Evolutionary conservation across 2,888 invertebrate species (phyloP).

Genomic region (Achlya flavicornis): DNA sequence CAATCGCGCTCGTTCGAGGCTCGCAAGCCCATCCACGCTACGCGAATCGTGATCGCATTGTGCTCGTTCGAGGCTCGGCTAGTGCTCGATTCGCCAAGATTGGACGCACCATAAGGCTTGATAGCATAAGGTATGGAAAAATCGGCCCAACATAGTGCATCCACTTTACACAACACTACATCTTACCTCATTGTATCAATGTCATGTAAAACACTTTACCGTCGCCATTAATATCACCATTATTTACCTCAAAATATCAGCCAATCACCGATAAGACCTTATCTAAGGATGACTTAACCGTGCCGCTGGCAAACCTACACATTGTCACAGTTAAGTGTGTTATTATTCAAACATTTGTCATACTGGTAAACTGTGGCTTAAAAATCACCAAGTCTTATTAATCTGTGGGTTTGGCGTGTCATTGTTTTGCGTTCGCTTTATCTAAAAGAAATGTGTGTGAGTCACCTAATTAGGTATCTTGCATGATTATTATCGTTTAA

Average conservation of each 20-base stretch:
- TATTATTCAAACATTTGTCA: neutral
- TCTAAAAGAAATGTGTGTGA: neutral
- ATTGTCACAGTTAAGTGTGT: neutral
- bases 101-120: too few species aligned
- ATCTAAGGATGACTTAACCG: neutral
- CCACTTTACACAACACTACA: neutral
- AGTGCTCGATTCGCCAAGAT: too few species aligned
- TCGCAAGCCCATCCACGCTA: too few species aligned
- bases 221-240: conserved; percentile 1
- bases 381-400: neutral
- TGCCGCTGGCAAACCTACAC: conserved; percentile 9
- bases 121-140: too few species aligned
- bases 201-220: conserved; percentile 12
- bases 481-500: neutral
- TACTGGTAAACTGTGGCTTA: neutral
- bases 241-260: conserved; percentile 14
- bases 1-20: too few species aligned
- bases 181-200: neutral
- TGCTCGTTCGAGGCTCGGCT: too few species aligned
- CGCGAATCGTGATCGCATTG: too few species aligned
- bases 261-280: conserved; percentile 22
- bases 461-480: neutral
- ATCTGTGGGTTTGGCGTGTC: neutral
- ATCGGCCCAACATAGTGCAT: neutral
- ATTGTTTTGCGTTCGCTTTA: neutral